Base-by-base conservation (phyloP, 2,797 vertebrate species). In the Chaetodon trifasciatus region DNA sequence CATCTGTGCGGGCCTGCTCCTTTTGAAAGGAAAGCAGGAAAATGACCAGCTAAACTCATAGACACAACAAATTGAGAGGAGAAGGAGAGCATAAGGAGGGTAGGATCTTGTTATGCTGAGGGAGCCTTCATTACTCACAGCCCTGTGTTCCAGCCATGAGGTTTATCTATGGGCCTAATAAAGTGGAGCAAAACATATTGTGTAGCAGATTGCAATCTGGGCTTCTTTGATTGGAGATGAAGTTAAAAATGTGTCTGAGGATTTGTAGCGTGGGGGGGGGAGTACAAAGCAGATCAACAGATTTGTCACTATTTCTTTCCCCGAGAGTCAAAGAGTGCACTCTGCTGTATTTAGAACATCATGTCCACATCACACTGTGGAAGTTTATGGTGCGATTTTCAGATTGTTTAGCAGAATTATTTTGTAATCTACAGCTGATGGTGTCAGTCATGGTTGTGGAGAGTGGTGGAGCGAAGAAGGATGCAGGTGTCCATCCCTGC, bases 131-230 rank as follows among this genome's bases (percentile, higher is more conserved):
- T 94, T 91, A 92, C 91, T 92, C 91, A 89, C 67, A 90, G 71
- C 87, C 79, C 91, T 82, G 79, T 74, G 88, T 89, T 91, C 67
- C 70, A 92, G 88, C 85, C 91, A 89, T 75, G 82, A 84, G 89
- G 85, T 92, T 94, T 91, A 89, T 94, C 92, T 92, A 79, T 82
- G 81, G 78, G 87, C 86, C 91, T 94, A 93, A 94, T 95, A 95
- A 94, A 95, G 91, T 93, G 92, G 89, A 93, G 91, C 83, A 83
- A 91, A 94, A 90, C 95, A 95, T 95, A 94, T 95, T 95, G 93
- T 92, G 85, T 39, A 86, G 86, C 95, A 95, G 94, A 95, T 95
- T 95, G 95, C 91, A 92, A 94, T 95, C 88, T 94, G 90, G 88
- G 84, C 87, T 86, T 66, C 82, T 91, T 92, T 95, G 93, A 95